Evolutionary conservation across 2,797 vertebrate species (phyloP).

Genomic region (Anguilla marmorata): DNA sequence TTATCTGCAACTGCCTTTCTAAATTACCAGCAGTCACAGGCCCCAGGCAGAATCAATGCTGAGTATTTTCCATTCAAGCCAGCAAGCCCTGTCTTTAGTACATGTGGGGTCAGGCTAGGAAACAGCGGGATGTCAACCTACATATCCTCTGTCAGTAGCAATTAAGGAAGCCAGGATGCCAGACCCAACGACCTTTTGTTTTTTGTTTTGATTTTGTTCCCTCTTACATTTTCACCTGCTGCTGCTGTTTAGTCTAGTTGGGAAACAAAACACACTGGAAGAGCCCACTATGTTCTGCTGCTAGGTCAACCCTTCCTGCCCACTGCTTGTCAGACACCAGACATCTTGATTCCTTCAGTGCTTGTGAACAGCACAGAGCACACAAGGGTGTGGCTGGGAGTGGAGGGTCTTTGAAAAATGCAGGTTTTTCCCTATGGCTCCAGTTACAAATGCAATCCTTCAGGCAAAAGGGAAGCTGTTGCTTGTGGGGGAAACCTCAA

Average conservation of each 20-base stretch:
- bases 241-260: slow-evolving; percentile 46
- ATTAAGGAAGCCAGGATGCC: slow-evolving; percentile 31
- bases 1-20: neutral
- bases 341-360: slow-evolving; percentile 36
- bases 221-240: slow-evolving; percentile 40
- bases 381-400: neutral
- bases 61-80: neutral
- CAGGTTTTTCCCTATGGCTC: neutral
- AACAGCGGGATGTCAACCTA: slow-evolving; percentile 13
- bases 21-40: neutral
- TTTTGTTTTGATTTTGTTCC: slow-evolving; percentile 17
- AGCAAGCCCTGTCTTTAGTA: neutral
- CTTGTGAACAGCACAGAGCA: slow-evolving; percentile 27
- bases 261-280: slow-evolving; percentile 25
- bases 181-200: slow-evolving; percentile 29
- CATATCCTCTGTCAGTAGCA: slow-evolving; percentile 36
- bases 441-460: neutral
- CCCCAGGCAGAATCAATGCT: neutral
- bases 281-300: slow-evolving; percentile 22
- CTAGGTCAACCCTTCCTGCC: slow-evolving; percentile 14
- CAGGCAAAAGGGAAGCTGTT: slow-evolving; percentile 8
- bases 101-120: neutral
- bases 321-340: slow-evolving; percentile 28
- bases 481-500: neutral
- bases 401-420: neutral